Base-by-base conservation (phyloP, 2,113 vertebrate species). In the Mohoua ochrocephala region DNA sequence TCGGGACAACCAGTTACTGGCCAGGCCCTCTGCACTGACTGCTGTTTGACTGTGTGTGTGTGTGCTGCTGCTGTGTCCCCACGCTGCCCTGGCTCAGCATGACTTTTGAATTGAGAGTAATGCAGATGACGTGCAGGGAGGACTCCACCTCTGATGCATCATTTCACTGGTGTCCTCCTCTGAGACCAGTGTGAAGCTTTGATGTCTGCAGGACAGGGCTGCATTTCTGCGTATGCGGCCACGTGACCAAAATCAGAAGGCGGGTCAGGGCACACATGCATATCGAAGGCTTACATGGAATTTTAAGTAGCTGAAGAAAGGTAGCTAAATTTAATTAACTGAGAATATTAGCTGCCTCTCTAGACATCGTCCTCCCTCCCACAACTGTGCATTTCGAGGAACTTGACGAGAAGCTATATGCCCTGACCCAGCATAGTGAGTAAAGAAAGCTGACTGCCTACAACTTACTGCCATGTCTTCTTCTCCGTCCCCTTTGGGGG, bases 151-250 rank as follows among this genome's bases (percentile, higher is more conserved):
- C 61, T 59, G 60, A 33, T 54, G 26, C 44, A 26, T 49, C 65
- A 42, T 33, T 44, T 49, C 49, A 11, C 26, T 47, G 59, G 47
- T 16, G 3, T 23, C 37, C 17, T 73, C 53, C n/a, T 53, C 20
- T 35, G n/a, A 78, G 57, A 49, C 9, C 35, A 22, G 16, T 5
- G 20, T 26, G 65, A 63, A 65, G 37, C 18, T 54, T 39, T 33
- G 61, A 45, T 76, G 31, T 35, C 45, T 65, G 24, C 3, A 22
- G 53, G 42, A 57, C 23, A 42, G 53, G 65, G 49, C 37, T n/a
- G 44, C 27, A 20, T 26, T 4, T 0, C 16, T 1, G 0, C 6
- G 3, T 33, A 11, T 9, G 26, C 2, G 2, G 35, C 35, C 31
- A 49, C 0, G 0, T 27, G 53, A 18, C 27, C 39, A 19, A 3